These are phyloP conservation scores for Chanos chanos DNA, from an alignment of 2,797 vertebrate species.

Conservation along the genomic window DNA sequence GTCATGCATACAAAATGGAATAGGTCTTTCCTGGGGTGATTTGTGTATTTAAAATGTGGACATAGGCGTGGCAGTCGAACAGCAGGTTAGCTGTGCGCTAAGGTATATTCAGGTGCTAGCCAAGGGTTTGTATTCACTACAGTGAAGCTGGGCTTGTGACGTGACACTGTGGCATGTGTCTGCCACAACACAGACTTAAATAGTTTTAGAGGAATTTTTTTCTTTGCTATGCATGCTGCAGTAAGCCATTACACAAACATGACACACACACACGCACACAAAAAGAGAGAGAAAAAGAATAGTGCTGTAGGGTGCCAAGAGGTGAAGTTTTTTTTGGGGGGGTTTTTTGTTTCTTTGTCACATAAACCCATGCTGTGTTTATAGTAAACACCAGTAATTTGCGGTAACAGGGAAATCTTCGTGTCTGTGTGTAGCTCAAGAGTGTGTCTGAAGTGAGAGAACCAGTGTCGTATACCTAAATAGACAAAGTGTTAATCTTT, in stretches of 20 bases:
- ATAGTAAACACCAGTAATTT: conserved; percentile 16
- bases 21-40: no score
- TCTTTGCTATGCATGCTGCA: conserved; percentile 3
- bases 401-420: neutral
- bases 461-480: neutral
- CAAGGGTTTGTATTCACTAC: neutral
- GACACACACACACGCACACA: neutral
- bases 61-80: neutral
- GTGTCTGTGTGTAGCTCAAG: neutral
- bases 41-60: no score
- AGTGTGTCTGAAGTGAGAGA: neutral
- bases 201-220: conserved; percentile 38
- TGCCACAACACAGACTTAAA: neutral
- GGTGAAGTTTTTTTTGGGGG: neutral
- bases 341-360: neutral
- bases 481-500: conserved; percentile 1
- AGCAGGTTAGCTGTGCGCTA: neutral
- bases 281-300: neutral
- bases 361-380: neutral
- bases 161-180: conserved; percentile 19
- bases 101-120: conserved; percentile 6
- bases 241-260: conserved; percentile 41
- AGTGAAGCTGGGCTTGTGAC: conserved; percentile 1
- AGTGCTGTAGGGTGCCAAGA: neutral
- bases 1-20: no score